Evolutionary conservation across 2,888 invertebrate species (phyloP), one percentile per base, ranked within the genome.

Genomic region (Xylota segnis): DNA sequence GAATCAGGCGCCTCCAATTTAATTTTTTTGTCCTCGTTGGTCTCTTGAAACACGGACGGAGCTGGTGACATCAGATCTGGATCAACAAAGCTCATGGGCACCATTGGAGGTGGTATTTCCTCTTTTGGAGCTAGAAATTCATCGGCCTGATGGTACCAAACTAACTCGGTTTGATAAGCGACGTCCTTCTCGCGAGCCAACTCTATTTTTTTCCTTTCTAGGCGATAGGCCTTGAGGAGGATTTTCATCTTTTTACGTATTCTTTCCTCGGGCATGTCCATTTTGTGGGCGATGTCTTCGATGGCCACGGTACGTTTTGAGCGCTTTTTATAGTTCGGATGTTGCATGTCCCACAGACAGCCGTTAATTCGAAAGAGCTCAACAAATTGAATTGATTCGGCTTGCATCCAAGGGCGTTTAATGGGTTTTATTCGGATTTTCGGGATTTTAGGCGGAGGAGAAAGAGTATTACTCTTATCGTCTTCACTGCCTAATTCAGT

Each of bases 301-400:
- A 88, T 27, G 2, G 88, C 87, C 7, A 52, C 12, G 4, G 56
- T 14, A 2, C 77, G 52, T 27, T 68, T 78, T 6, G 6, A 0
- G 5, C 34, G 47, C 9, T 74, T 83, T 12, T 45, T 61, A n/a
- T 74, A 83, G 10, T 70, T 63, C 18, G 65, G 75, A n/a, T 72
- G 54, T 4, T 59, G 18, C 3, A 34, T 77, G 23, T 87, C 76
- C 78, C 88, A 88, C 16, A 88, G 66, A 16, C 79, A 71, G 0
- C 77, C 76, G 34, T 89, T 79, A 7, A 78, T 72, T 5, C 71
- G 37, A 0, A 89, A 63, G 2, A 88, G 81, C 27, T 87, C 75
- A 1, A 89, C 56, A 72, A 89, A 89, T 29, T 75, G 75, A 1
- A 89, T 27, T 0, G 89, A 89, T 47, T 88, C 88, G 16, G 79